Evolutionary conservation across 2,797 vertebrate genomes (phyloP), one percentile per base, ranked within the genome.

Genomic region (Typhlichthys eigenmanni): DNA sequence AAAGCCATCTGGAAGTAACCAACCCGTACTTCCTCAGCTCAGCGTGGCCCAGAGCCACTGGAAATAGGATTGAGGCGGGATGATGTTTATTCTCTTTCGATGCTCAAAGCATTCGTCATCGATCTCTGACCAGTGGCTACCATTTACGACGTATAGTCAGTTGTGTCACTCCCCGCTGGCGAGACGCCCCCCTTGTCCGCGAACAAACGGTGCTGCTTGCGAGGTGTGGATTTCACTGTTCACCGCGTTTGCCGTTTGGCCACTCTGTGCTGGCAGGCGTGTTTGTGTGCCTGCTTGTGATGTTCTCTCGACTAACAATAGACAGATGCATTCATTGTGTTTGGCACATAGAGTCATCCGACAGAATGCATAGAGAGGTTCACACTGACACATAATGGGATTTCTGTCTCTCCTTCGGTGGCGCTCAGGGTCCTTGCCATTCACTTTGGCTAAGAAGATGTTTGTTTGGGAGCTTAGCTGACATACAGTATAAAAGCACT

Each of bases 401-500:
- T 83, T 81, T 63, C 7, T 67, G 64, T 57, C 58, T 75, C 55
- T 71, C 71, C 52, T 67, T 76, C 60, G 62, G 53, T 60, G 11
- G 51, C 0, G 47, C 58, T 67, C 68, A 47, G 67, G 52, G 64
- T 60, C 68, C 69, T 59, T 5, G 12, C 59, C 71, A 14, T 66
- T 79, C 78, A 57, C 61, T 60, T 58, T 48, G 69, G 11, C 55
- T 74, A 64, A 81, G 81, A 62, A 68, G 78, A 81, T 81, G 12
- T 51, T 69, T 24, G 55, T 72, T 58, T 65, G 54, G 63, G 68
- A 55, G 72, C 49, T 47, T 2, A 53, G 46, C 45, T 11, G 50
- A 64, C 71, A 60, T 57, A 64, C 52, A 9, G 3, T 24, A 24
- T 24, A 24, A 24, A n/a, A 50, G 53, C 68, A n/a, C 49, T 61